Conservation (phyloP, 2,888 invertebrate genomes). For the Leptinotarsa juncta region DNA sequence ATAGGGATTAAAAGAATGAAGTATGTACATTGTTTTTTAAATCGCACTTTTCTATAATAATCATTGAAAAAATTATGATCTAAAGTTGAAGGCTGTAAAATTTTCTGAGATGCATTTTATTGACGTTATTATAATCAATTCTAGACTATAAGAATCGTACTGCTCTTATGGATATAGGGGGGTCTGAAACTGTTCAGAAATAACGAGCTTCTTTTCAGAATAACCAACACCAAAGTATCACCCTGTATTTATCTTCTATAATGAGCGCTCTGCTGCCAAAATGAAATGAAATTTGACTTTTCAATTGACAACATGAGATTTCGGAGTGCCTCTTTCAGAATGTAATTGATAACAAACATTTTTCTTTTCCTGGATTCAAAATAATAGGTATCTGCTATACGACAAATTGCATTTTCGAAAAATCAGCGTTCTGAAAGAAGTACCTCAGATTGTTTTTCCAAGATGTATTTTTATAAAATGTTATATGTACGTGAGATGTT, state of each 20-base stretch:
- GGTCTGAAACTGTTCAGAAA: background rate
- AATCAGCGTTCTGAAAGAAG: conserved; percentile 21
- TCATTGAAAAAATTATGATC: no score
- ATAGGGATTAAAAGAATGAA: no score
- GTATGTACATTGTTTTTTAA: no score
- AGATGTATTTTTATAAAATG: conserved; percentile 40
- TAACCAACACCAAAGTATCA: background rate
- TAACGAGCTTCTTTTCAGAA: no score
- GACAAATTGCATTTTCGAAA: conserved; percentile 10
- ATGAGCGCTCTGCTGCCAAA: conserved; percentile 15
- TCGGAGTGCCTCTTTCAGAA: conserved; percentile 16
- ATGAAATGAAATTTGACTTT: background rate
- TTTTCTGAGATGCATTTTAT: background rate
- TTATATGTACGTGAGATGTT: conserved; percentile 33
- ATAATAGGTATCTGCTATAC: background rate
- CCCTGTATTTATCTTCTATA: conserved; percentile 5
- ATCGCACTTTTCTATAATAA: no score
- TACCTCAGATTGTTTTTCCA: conserved; percentile 30
- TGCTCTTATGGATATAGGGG: conserved; percentile 15
- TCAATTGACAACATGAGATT: conserved; percentile 13
- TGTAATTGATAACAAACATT: conserved; percentile 1
- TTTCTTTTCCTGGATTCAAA: background rate
- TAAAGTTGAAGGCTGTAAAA: background rate
- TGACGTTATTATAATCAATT: background rate
- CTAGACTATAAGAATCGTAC: conserved; percentile 13